These are phyloP conservation scores for Ceratina calcarata DNA, from an alignment of 1,140 invertebrate species.

Conservation along the genomic window DNA sequence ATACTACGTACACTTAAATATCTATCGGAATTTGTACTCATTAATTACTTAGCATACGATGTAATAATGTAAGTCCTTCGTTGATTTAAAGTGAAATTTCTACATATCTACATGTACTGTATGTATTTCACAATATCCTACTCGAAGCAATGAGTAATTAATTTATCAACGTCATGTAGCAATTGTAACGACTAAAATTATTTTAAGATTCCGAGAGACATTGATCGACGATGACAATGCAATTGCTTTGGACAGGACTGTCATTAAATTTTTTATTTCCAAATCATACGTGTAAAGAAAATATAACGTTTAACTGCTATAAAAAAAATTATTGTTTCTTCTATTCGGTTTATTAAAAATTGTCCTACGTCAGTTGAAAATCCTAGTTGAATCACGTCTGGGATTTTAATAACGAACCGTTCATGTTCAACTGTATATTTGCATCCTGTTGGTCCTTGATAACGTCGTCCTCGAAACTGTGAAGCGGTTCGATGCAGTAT, in stretches of 20 bases:
- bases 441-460: conserved; percentile 70
- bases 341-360: no score
- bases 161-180: conserved; percentile 7
- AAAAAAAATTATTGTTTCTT: background rate
- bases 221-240: no score
- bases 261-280: no score
- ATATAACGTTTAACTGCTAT: no score
- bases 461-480: conserved; percentile 68
- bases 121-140: no score
- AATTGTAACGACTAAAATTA: background rate
- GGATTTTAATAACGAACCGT: conserved; percentile 39
- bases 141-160: background rate
- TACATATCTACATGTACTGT: no score
- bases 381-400: conserved; percentile 28
- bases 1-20: no score
- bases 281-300: no score
- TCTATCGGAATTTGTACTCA: no score
- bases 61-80: background rate
- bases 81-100: background rate
- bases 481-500: conserved; percentile 73
- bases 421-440: conserved; percentile 63
- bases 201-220: background rate
- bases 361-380: no score
- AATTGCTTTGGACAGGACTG: background rate
- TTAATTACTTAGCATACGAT: no score